Evolutionary conservation across 2,888 invertebrate species (phyloP).

Genomic region (Unio pictorum): DNA sequence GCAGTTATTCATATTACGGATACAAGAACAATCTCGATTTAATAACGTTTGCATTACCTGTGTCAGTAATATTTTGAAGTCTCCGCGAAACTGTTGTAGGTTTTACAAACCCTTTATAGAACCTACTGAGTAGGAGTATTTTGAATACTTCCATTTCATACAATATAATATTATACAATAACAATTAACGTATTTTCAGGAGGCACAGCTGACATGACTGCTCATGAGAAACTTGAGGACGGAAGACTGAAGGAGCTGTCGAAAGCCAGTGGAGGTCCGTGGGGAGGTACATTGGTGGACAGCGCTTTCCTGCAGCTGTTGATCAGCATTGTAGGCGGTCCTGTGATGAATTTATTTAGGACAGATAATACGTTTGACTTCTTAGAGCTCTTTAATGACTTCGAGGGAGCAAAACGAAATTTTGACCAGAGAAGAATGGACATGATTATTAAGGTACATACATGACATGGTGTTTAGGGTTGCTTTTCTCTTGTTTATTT

Average conservation of each 20-base stretch:
- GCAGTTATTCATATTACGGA: too few species aligned
- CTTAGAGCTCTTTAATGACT: constrained; percentile 16
- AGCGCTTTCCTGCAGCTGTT: constrained; percentile 12
- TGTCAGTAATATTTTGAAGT: too few species aligned
- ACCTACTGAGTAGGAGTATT: too few species aligned
- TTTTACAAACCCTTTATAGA: too few species aligned
- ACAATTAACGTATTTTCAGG: constrained; percentile 6
- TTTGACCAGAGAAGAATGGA: too few species aligned
- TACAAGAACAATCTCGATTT: too few species aligned
- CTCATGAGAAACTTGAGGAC: background rate
- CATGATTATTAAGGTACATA: too few species aligned
- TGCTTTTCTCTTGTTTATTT: too few species aligned
- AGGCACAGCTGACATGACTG: constrained; percentile 19
- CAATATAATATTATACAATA: background rate
- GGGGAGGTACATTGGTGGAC: constrained; percentile 18
- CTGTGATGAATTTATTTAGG: constrained; percentile 9
- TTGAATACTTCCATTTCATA: too few species aligned
- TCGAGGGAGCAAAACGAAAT: constrained; percentile 18
- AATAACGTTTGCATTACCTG: too few species aligned
- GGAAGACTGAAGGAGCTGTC: constrained; percentile 11
- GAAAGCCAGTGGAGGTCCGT: constrained; percentile 17
- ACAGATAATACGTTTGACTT: constrained; percentile 11
- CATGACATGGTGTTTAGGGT: too few species aligned
- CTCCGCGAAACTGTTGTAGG: too few species aligned
- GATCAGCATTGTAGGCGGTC: constrained; percentile 2